Conservation (phyloP, 2,113 vertebrate species). For the Semnornis frantzii region DNA sequence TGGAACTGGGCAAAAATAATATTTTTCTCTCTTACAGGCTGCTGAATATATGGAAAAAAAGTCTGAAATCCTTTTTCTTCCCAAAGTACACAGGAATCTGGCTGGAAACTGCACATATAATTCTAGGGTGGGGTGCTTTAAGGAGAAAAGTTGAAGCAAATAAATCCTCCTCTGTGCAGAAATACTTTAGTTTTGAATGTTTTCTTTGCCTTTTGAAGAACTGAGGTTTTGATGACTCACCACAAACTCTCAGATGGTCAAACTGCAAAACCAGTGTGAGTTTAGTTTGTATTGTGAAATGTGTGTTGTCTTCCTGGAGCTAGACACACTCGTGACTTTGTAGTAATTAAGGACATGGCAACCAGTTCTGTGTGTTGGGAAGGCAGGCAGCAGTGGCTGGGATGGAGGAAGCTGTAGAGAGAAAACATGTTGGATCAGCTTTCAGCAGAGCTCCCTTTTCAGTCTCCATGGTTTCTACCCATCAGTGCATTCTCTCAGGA, state of each 20-base stretch:
- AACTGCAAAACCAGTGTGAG: neutral
- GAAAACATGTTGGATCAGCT: neutral
- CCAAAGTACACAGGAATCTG: slow-evolving; percentile 5
- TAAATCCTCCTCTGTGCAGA: neutral
- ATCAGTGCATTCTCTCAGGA: neutral
- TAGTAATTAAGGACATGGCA: neutral
- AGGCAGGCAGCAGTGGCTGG: neutral
- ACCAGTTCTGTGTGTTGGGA: neutral
- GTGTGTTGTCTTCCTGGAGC: neutral
- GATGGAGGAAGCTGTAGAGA: neutral
- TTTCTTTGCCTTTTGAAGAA: neutral
- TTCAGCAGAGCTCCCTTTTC: neutral
- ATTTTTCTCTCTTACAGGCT: neutral
- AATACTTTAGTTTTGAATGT: neutral
- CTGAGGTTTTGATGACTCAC: neutral
- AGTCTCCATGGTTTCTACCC: neutral
- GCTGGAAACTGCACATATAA: neutral
- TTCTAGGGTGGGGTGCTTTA: neutral
- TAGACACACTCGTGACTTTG: neutral
- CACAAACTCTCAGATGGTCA: neutral
- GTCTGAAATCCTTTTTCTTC: neutral
- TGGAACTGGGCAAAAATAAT: neutral
- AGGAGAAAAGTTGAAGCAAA: neutral
- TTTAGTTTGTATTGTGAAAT: neutral
- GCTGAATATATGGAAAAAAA: slow-evolving; percentile 5